Base-by-base conservation (phyloP, 1,140 invertebrate genomes). In the Laupala kohalensis region DNA sequence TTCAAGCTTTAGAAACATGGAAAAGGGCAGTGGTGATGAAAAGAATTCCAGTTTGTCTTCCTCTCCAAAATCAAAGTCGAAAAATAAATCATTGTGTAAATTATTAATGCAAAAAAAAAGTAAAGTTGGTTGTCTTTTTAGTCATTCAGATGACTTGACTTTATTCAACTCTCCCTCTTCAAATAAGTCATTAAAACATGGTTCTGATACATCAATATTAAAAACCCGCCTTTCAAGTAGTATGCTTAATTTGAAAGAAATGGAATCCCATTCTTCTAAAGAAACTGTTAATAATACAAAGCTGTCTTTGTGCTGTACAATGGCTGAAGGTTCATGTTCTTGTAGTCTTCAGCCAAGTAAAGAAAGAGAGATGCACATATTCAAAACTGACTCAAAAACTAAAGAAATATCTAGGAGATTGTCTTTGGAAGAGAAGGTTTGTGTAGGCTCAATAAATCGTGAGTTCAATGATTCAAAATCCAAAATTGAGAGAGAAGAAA, bases 41-140 rank as follows among this genome's bases (percentile, higher is more conserved):
- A 23, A 23, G 24, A 27, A 68, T 67, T 5, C n/a, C 64, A 66
- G 64, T 4, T 29, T 25, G 68, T 28, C 15, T 26, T 6, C 28
- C 12, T 27, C 27, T 62, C 53, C 69, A 70, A 70, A 70, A 25
- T 53, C 37, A 63, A 70, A 81, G 69, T 78, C 81, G 64, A 81
- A 82, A 70, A 82, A 82, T 69, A 81, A 81, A 72, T 81, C 80
- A 9, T 76, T 82, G 2, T 81, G 81, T 72, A 79, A 77, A 66
- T 77, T 82, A 53, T 73, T 82, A 64, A 78, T 81, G 77, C 78
- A 81, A 68, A 82, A 81, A 69, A 82, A 82, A 30, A 82, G 80
- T 0, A 79, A 78, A 64, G 79, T 81, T 23, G 81, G 81, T 4
- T 82, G 81, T 67, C 69, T 81, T 15, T 72, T 67, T 13, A 53